Base-by-base conservation (phyloP, 1,140 invertebrate species). In the Bombus polaris region DNA sequence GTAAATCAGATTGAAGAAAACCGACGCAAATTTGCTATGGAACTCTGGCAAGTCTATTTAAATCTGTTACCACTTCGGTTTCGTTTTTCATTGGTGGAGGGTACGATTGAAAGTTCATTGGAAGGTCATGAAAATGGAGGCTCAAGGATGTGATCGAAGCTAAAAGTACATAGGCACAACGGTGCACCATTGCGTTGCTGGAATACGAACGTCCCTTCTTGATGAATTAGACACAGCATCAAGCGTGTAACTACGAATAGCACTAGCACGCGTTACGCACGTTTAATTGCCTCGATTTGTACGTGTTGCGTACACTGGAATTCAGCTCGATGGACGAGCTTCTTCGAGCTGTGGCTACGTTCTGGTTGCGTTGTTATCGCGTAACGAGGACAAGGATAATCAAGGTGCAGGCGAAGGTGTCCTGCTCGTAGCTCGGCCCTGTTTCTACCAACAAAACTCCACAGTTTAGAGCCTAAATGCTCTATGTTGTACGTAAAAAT, bases 211-310 rank as follows among this genome's bases (percentile, higher is more conserved):
- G 9, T 53, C 28, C 10, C 57, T 22, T 59, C 35, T 32, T 15
- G 62, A 47, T 28, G 71, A 82, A 82, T 84, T 62, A 77, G 65
- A 72, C 39, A 72, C 35, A 6, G 25, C 10, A 47, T 35, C 44
- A 53, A 22, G 70, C 66, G 62, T 84, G 79, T 47, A 66, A 59
- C 88, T 91, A 87, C 87, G 79, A 86, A 85, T 82, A 90, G 90
- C 90, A 84, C 88, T 74, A 73, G 85, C 86, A 91, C 89, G 90
- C 83, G 90, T 88, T 87, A 89, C 89, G 89, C 82, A 78, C 85
- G 87, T 91, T 90, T 93, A 92, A 93, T 93, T 90, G 86, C 65
- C 81, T 76, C 73, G 75, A 37, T 35, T 59, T 71, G 66, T 89
- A 89, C 91, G 90, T 87, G 83, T 86, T 66, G 74, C 84, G 84